Conservation (phyloP, 2,888 invertebrate species). For the Tipula lateralis region DNA sequence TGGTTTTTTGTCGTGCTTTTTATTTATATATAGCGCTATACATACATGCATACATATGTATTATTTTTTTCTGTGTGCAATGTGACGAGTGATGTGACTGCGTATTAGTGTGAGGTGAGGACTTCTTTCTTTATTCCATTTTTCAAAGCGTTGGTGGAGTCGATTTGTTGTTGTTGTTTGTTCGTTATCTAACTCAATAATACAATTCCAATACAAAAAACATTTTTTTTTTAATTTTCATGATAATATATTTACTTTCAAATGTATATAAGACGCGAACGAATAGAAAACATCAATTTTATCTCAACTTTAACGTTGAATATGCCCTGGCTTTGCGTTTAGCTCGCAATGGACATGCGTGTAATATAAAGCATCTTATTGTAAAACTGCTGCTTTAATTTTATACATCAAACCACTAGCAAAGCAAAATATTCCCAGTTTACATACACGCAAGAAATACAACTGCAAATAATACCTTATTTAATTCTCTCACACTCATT, state of each 20-base stretch:
- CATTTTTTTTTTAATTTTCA: background rate
- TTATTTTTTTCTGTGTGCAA: background rate
- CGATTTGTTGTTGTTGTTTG: background rate
- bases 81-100: constrained; percentile 30
- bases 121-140: constrained; percentile 25
- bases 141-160: background rate
- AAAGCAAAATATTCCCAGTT: background rate
- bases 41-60: no score
- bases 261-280: background rate
- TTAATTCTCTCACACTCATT: no score
- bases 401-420: background rate
- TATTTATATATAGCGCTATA: background rate
- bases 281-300: background rate
- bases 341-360: background rate
- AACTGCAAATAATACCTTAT: no score
- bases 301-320: background rate
- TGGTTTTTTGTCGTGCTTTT: constrained; percentile 30
- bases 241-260: background rate
- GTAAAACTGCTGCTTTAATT: background rate
- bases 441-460: background rate
- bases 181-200: background rate
- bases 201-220: background rate
- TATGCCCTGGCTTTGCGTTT: background rate
- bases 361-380: background rate
- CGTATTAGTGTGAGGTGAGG: constrained; percentile 29